These are phyloP conservation scores for Quadroppia sp. DNA, from an alignment of 2,888 invertebrate genomes.

Conservation along the genomic window DNA sequence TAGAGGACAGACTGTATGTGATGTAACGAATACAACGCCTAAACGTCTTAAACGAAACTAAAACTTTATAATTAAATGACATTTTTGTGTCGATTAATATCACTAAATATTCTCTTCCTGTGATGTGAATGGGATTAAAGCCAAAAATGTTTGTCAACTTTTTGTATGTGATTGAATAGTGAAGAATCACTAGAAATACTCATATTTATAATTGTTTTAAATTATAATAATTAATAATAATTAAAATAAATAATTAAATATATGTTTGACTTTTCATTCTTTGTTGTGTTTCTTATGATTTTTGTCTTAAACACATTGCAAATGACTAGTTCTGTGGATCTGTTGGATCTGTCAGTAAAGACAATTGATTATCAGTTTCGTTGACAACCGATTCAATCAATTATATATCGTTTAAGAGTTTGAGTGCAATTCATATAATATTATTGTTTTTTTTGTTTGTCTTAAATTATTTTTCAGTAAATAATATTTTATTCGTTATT, in stretches of 20 bases:
- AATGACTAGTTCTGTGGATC: constrained; percentile 29
- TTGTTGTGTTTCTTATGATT: neutral
- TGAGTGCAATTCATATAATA: neutral
- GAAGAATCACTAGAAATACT: constrained; percentile 36
- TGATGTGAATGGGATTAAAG: neutral
- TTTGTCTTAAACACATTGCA: constrained; percentile 25
- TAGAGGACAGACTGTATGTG: neutral
- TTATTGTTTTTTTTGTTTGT: neutral
- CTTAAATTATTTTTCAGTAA: neutral
- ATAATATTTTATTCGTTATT: neutral
- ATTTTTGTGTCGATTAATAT: constrained; percentile 31
- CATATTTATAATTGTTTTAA: neutral
- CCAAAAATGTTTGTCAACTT: neutral
- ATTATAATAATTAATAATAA: neutral
- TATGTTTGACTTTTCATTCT: neutral
- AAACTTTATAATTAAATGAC: constrained; percentile 24
- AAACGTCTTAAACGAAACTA: neutral
- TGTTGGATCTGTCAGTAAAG: neutral
- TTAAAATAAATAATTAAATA: neutral
- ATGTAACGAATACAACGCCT: neutral
- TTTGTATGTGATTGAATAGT: neutral
- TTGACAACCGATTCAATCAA: neutral
- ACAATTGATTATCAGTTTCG: neutral
- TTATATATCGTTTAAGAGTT: neutral
- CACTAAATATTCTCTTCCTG: constrained; percentile 21